phyloP scores from a whole-genome alignment of 2,888 invertebrate species.

The Sipunculus nudus region DNA sequence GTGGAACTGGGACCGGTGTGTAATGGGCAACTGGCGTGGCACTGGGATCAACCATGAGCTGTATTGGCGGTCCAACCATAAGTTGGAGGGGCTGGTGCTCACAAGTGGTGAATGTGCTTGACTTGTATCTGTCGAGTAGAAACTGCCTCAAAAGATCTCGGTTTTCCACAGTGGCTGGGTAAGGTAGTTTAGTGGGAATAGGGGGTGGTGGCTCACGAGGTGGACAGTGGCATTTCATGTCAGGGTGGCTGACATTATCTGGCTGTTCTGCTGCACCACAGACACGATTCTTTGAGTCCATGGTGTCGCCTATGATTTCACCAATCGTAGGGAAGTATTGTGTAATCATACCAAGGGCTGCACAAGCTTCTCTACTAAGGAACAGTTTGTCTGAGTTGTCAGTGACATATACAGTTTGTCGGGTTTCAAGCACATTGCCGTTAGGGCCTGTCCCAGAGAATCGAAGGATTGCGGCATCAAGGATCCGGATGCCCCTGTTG shows the following conservation, averaged over 20 bases:
- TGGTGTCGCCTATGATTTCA: too few relatives aligned
- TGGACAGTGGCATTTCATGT: slow-evolving; percentile 6
- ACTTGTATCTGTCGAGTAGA: slow-evolving; percentile 19
- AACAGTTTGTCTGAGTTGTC: slow-evolving; percentile 42
- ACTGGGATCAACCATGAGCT: slow-evolving; percentile 24
- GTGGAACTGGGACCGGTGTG: slow-evolving; percentile 25
- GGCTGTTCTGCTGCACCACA: too few relatives aligned
- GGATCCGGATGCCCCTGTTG: slow-evolving; percentile 41
- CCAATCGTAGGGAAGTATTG: slow-evolving; percentile 34
- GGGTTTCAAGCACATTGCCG: slow-evolving; percentile 31
- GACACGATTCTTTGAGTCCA: too few relatives aligned
- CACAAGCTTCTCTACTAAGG: slow-evolving; percentile 44
- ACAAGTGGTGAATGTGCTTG: slow-evolving; percentile 34
- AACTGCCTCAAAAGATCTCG: slow-evolving; percentile 11
- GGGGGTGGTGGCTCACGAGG: slow-evolving; percentile 20
- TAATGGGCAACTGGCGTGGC: slow-evolving; percentile 25
- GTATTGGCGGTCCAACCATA: slow-evolving; percentile 28
- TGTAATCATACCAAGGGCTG: slow-evolving; percentile 39
- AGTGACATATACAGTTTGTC: slow-evolving; percentile 47
- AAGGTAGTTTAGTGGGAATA: slow-evolving; percentile 20
- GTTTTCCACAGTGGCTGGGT: slow-evolving; percentile 21
- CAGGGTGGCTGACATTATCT: too few relatives aligned
- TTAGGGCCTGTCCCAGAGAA: slow-evolving; percentile 26
- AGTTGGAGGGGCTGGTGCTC: slow-evolving; percentile 23
- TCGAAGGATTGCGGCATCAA: slow-evolving; percentile 42